Base-by-base conservation (phyloP, 2,113 vertebrate species). In the Nesospiza acunhae region DNA sequence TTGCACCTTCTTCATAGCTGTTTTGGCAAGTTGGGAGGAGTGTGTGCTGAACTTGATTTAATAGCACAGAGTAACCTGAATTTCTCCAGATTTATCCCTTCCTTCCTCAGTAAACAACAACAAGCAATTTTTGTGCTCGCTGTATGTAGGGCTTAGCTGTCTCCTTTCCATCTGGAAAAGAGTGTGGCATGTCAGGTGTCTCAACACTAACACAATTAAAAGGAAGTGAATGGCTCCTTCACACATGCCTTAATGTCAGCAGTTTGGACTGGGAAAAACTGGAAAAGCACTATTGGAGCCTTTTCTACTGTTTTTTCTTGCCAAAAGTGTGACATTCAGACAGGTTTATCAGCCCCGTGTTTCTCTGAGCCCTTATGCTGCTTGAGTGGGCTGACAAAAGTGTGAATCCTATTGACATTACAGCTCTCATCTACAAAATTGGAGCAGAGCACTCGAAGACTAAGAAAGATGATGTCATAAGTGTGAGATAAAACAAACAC, bases 311-410 rank as follows among this genome's bases (percentile, higher is more conserved):
- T 89, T 90, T 64, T 74, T 80, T 79, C 93, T 59, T 98, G 97
- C 97, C 97, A 97, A 97, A 97, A 98, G 91, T 83, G 86, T 98
- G 97, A 97, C 97, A 98, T 98, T 98, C 96, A 96, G 94, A 81
- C 94, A 94, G 95, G 95, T 97, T 98, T 97, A 91, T 84, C 93
- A 97, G 96, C 97, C 94, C 96, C 41, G 9, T 96, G 84, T 97
- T 97, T 97, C 93, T 87, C 74, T 50, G 86, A 97, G 93, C 70
- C 97, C 96, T 97, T 97, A 78, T 97, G 97, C 94, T 94, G 94
- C 96, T 84, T 90, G 91, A 97, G 97, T 95, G 97, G 97, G 97
- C 89, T 96, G 94, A 90, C 94, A 94, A 93, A 93, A 96, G 96
- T 96, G 93, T 97, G 96, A 96, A 97, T 96, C 91, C 91, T 93